Evolutionary conservation across 2,113 vertebrate genomes (phyloP).

Genomic region (Prionailurus bengalensis): DNA sequence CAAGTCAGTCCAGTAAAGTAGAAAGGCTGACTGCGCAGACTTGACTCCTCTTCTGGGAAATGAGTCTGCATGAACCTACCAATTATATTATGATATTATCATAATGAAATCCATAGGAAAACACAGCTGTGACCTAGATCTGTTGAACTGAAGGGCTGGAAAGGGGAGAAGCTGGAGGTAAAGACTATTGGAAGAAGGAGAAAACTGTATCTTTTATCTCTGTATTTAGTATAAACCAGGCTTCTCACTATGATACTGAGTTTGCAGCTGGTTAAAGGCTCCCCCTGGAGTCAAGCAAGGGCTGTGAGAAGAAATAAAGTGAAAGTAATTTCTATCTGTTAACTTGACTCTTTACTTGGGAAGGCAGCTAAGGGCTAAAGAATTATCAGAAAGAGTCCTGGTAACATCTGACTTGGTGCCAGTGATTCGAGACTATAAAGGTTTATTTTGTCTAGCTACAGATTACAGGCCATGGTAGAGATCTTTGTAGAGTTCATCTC

Average conservation of each 20-base stretch:
- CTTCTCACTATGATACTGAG: background rate
- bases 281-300: background rate
- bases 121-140: background rate
- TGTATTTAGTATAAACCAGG: background rate
- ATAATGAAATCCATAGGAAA: background rate
- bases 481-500: background rate
- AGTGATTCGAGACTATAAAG: background rate
- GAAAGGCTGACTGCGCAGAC: background rate
- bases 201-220: background rate
- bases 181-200: background rate
- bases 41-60: constrained; percentile 36
- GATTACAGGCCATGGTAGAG: background rate
- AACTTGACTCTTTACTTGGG: background rate
- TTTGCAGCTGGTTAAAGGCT: background rate
- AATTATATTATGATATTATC: background rate
- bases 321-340: background rate
- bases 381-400: background rate
- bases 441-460: background rate
- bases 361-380: background rate
- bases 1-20: background rate
- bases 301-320: background rate
- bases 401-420: background rate
- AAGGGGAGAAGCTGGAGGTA: background rate
- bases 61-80: background rate
- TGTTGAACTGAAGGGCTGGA: background rate